Conservation (phyloP, 1,140 invertebrate species). For the Solenopsis invicta region DNA sequence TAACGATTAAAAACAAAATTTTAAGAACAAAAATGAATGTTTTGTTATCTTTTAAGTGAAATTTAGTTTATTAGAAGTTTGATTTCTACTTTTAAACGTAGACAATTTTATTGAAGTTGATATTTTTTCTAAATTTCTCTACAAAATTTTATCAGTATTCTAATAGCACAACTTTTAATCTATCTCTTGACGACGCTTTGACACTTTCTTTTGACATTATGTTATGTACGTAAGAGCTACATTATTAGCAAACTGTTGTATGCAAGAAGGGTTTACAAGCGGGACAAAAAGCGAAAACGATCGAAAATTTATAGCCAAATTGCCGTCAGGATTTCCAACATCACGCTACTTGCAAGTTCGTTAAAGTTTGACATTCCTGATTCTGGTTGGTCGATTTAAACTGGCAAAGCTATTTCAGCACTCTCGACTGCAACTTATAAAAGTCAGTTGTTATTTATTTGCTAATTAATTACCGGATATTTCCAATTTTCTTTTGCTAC, state of each 20-base stretch:
- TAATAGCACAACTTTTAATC: not conserved
- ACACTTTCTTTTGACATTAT: not conserved
- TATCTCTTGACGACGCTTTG: not conserved
- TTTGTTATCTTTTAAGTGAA: too few species aligned
- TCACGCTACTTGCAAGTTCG: not conserved
- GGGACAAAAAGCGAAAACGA: constrained; percentile 13
- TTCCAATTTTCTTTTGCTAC: too few species aligned
- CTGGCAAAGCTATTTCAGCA: too few species aligned
- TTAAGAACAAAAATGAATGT: too few species aligned
- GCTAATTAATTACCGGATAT: too few species aligned
- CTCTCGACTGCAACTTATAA: too few species aligned
- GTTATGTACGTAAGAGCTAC: not conserved
- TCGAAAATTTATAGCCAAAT: constrained; percentile 12
- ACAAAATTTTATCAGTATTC: not conserved
- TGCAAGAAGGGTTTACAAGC: constrained; percentile 28
- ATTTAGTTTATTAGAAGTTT: too few species aligned
- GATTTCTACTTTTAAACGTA: too few species aligned
- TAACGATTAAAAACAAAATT: too few species aligned
- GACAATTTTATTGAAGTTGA: too few species aligned
- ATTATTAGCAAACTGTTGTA: constrained; percentile 40
- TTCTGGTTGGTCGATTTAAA: not conserved
- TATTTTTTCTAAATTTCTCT: too few species aligned
- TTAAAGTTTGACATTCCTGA: constrained; percentile 31
- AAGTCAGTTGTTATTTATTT: too few species aligned
- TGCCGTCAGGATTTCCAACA: not conserved